Base-by-base conservation (phyloP, 2,797 vertebrate species). In the Decapterus maruadsi region DNA sequence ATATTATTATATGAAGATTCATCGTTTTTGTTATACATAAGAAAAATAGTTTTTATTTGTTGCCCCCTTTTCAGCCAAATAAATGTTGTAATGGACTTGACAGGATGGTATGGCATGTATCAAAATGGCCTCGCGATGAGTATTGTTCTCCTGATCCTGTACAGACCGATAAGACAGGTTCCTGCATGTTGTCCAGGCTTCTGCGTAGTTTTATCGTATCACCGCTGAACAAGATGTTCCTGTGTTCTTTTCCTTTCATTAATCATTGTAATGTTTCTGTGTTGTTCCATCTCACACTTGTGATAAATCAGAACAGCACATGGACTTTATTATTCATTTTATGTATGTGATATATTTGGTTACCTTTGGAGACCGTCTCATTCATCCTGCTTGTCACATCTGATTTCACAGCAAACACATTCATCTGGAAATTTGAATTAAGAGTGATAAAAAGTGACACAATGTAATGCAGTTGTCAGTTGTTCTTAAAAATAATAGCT, bases 321-420 rank as follows among this genome's bases (percentile, higher is more conserved):
- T 50, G 51, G 17, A 53, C 74, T 82, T 78, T 76, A 84, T 84
- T 71, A 79, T 77, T 82, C 60, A 78, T 72, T 84, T 83, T 58
- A 84, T 70, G 55, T 29, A 12, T 2, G 31, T 59, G 58, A 78
- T 70, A 80, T 72, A 78, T 77, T 83, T 48, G 29, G 61, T 67
- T 72, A 68, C 48, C 31, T 63, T 63, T 22, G 51, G 54, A 72
- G 72, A 36, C 19, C 31, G 9, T 51, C 50, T 72, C 75, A 59
- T 80, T 34, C 13, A n/a, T 80, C 50, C 22, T 1, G 3, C 17
- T 68, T 81, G 80, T 85, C 75, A 67, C 51, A 4, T 17, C 12
- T 36, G 59, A 66, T 66, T 84, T 75, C 55, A 31, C 50, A 36
- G 69, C 38, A 8, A 64, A 79, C 64, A 19, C 0, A 0, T 31